Conservation (phyloP, 2,113 vertebrate genomes). For the Pomatorhinus ruficollis region DNA sequence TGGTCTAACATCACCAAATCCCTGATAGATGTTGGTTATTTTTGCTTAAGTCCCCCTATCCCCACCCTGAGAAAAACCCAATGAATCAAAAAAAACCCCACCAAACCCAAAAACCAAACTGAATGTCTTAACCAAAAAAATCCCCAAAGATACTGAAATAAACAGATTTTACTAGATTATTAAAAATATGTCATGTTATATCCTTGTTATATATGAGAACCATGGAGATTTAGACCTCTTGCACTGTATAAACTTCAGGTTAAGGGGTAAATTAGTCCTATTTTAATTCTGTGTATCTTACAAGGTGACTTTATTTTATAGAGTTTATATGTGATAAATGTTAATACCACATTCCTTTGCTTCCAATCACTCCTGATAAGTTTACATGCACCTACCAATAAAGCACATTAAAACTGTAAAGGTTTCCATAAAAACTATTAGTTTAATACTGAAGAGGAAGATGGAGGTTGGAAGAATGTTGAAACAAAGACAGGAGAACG, state of each 20-base stretch:
- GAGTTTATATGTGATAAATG: neutral
- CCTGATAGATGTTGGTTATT: neutral
- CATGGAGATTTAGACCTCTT: neutral
- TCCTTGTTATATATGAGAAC: neutral
- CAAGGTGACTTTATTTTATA: neutral
- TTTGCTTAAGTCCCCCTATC: rapidly evolving
- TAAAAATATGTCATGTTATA: neutral
- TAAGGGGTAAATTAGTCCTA: neutral
- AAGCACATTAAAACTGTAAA: neutral
- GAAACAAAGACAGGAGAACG: neutral
- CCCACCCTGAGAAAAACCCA: rapidly evolving
- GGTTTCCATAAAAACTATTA: neutral
- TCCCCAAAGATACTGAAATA: neutral
- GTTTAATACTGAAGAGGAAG: neutral
- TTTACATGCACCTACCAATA: neutral
- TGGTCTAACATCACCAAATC: neutral
- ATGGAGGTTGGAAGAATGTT: neutral
- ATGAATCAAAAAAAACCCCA: rapidly evolving
- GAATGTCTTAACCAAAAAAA: neutral
- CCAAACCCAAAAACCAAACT: rapidly evolving
- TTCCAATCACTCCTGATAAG: neutral
- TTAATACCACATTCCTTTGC: neutral
- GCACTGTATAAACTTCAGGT: neutral
- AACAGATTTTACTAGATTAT: neutral
- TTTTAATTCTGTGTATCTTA: neutral